These are phyloP conservation scores for Laterallus jamaicensis DNA, from an alignment of 2,113 vertebrate species.

Conservation along the genomic window DNA sequence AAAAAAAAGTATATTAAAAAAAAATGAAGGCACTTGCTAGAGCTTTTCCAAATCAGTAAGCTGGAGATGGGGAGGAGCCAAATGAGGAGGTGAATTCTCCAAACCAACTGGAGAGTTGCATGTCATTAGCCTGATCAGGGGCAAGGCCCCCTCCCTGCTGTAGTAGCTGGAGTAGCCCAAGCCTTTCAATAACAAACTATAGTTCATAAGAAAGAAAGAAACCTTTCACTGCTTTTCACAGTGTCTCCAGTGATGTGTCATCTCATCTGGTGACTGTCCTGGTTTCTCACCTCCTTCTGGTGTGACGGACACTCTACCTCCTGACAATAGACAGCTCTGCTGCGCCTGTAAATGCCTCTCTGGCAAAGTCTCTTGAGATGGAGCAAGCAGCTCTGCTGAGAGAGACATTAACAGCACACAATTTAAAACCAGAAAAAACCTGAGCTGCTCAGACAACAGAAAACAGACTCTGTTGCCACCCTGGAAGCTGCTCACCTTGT, in stretches of 20 bases:
- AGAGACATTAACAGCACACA: neutral
- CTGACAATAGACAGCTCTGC: neutral
- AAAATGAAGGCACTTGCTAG: neutral
- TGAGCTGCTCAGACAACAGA: neutral
- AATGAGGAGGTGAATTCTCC: neutral
- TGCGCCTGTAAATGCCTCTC: neutral
- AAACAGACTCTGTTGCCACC: neutral
- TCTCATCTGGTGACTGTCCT: neutral
- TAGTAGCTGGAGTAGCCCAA: neutral
- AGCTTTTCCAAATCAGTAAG: neutral
- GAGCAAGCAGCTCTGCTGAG: neutral
- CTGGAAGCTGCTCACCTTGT: fast-evolving
- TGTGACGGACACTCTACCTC: neutral
- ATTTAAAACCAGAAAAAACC: neutral
- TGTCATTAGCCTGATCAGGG: neutral
- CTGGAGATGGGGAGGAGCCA: fast-evolving
- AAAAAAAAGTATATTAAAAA: neutral
- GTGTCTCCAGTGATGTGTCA: neutral
- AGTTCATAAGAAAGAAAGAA: neutral
- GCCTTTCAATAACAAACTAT: neutral
- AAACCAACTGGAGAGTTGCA: neutral
- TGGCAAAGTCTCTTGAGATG: neutral
- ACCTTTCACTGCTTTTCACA: neutral
- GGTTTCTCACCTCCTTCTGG: neutral
- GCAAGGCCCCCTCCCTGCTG: neutral